Evolutionary conservation across 2,797 vertebrate genomes (phyloP).

Genomic region (Poecilia gillii): DNA sequence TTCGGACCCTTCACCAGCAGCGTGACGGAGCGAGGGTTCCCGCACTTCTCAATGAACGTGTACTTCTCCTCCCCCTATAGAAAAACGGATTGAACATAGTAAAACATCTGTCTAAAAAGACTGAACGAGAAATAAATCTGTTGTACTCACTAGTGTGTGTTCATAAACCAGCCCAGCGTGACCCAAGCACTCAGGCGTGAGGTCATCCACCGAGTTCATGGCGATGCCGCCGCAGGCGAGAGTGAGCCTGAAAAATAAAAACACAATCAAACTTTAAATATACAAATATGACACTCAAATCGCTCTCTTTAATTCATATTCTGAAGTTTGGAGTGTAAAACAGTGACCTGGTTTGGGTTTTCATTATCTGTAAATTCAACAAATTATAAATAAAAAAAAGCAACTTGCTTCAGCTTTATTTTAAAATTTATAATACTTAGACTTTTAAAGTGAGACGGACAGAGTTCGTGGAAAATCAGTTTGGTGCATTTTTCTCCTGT

Average conservation of each 20-base stretch:
- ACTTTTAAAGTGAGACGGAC: background rate
- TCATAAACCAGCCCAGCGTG: constrained; percentile 93
- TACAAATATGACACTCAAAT: background rate
- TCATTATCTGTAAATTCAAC: background rate
- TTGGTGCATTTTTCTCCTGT: background rate
- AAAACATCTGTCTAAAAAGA: background rate
- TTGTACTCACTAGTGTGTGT: constrained; percentile 88
- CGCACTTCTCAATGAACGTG: constrained; percentile 89
- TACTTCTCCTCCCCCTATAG: constrained; percentile 90
- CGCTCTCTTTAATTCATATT: background rate
- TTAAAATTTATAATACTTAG: background rate
- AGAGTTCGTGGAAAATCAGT: background rate
- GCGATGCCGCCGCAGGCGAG: constrained; percentile 94
- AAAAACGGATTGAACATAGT: background rate
- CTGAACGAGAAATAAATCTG: too few species aligned
- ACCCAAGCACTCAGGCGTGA: constrained; percentile 90
- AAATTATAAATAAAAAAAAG: background rate
- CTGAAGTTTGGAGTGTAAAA: background rate
- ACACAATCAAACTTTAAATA: background rate
- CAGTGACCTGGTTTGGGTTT: background rate
- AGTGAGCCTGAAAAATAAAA: constrained; percentile 80
- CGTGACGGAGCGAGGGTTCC: constrained; percentile 91
- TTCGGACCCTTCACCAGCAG: constrained; percentile 91
- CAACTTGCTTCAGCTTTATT: background rate
- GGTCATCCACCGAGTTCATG: constrained; percentile 94